Conservation (phyloP, 2,888 invertebrate species). For the Himalopsyche anomala region DNA sequence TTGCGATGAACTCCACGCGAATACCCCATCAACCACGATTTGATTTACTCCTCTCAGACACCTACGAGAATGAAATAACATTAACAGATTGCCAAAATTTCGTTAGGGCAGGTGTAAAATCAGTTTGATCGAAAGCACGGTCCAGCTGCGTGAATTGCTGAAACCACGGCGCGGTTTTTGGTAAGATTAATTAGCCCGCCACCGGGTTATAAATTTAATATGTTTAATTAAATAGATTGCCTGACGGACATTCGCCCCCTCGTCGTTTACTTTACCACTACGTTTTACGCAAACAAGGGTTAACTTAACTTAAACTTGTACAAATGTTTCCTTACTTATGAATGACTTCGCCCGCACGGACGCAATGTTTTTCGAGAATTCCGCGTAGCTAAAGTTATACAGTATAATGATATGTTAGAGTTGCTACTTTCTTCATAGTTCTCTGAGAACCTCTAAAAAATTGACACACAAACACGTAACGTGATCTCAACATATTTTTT, state of each 20-base stretch:
- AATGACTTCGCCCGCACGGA: constrained; percentile 23
- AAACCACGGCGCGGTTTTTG: constrained; percentile 26
- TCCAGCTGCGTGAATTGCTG: not conserved
- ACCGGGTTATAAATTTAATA: constrained; percentile 31
- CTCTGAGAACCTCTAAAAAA: too few relatives aligned
- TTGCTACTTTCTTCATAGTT: too few relatives aligned
- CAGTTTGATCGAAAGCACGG: constrained; percentile 1
- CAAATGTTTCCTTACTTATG: constrained; percentile 32
- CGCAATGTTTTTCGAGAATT: constrained; percentile 6
- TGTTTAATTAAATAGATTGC: constrained; percentile 34
- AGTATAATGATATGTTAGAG: too few relatives aligned
- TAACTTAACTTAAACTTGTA: constrained; percentile 31
- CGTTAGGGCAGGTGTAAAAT: not conserved
- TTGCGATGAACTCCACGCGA: too few relatives aligned
- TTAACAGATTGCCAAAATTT: too few relatives aligned
- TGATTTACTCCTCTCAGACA: too few relatives aligned
- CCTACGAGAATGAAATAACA: too few relatives aligned
- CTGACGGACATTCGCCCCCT: constrained; percentile 27
- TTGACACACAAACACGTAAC: too few relatives aligned
- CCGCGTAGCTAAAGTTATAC: too few relatives aligned
- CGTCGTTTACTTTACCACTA: constrained; percentile 9
- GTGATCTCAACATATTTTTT: too few relatives aligned
- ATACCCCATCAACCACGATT: too few relatives aligned
- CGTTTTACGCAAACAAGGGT: constrained; percentile 36
- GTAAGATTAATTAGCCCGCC: constrained; percentile 46